A percentile compares a stretch with the other conserved stretches of the same genome.
These are phyloP conservation scores for Halcyon smyrnensis DNA, from an alignment of 2,797 vertebrate species.

Conservation along the genomic window DNA sequence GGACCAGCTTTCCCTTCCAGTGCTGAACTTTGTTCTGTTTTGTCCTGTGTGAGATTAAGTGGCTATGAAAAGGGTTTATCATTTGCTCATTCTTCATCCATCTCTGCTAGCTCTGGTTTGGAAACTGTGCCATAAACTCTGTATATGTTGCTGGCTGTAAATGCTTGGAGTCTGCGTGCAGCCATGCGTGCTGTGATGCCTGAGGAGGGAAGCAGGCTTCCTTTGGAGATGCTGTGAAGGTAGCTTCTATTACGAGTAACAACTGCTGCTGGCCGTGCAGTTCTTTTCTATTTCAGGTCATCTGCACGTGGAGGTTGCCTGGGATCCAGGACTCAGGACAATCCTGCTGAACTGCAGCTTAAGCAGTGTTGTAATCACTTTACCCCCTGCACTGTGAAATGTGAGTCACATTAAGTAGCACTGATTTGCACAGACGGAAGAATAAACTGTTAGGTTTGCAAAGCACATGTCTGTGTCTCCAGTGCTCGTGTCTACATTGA, in stretches of 20 bases:
- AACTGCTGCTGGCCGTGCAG: not conserved
- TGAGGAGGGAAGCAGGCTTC: not conserved
- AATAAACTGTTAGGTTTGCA: conserved; percentile 57
- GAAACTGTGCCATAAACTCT: not conserved
- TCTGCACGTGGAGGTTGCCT: not conserved
- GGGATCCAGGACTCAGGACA: not conserved
- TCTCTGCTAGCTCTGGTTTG: not conserved
- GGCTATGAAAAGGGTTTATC: not conserved
- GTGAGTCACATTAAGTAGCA: conserved; percentile 9
- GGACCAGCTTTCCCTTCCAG: not conserved
- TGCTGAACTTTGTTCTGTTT: not conserved
- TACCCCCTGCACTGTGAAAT: conserved; percentile 31
- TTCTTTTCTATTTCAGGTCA: not conserved
- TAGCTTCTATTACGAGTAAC: not conserved
- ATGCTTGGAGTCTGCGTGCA: not conserved
- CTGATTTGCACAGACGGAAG: conserved; percentile 18
- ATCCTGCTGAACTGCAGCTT: not conserved
- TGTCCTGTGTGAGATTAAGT: not conserved
- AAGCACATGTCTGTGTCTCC: not conserved
- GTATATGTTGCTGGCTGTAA: not conserved
- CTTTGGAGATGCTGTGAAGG: not conserved
- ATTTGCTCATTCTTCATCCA: not conserved
- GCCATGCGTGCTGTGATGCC: not conserved
- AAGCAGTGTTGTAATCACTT: not conserved
- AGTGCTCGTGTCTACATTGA: not conserved